Evolutionary conservation across 2,888 invertebrate genomes (phyloP).

Genomic region (Apamea monoglypha): DNA sequence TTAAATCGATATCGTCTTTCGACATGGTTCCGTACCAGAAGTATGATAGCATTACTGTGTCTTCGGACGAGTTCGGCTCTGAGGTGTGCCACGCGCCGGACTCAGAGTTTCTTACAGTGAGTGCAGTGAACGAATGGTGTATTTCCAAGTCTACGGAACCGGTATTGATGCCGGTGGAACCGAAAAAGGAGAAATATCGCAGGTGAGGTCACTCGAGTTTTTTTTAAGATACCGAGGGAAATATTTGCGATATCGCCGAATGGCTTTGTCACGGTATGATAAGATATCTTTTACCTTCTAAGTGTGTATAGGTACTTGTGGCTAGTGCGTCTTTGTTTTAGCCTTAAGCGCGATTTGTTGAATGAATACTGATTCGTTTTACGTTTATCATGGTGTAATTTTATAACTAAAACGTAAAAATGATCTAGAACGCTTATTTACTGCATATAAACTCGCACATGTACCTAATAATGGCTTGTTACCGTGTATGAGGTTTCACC

Average conservation of each 20-base stretch:
- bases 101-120: slow-evolving; percentile 87
- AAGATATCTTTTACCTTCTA: slow-evolving; percentile 80
- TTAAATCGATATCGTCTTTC: slow-evolving; percentile 88
- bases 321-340: slow-evolving; percentile 78
- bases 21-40: slow-evolving; percentile 89
- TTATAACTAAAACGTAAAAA: slow-evolving; percentile 30
- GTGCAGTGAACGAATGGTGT: slow-evolving; percentile 90
- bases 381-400: slow-evolving; percentile 11
- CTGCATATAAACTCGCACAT: slow-evolving; percentile 69
- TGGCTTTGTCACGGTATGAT: slow-evolving; percentile 81
- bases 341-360: slow-evolving; percentile 25
- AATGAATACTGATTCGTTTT: slow-evolving; percentile 28
- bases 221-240: slow-evolving; percentile 74
- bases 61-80: slow-evolving; percentile 88
- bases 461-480: slow-evolving; percentile 65
- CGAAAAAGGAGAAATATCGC: slow-evolving; percentile 89
- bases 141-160: slow-evolving; percentile 85
- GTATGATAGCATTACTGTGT: slow-evolving; percentile 88
- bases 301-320: slow-evolving; percentile 74
- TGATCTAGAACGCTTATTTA: slow-evolving; percentile 70
- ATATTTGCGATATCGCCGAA: slow-evolving; percentile 83
- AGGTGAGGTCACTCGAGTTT: slow-evolving; percentile 85
- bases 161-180: slow-evolving; percentile 85
- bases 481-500: slow-evolving; percentile 82
- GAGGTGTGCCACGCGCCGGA: slow-evolving; percentile 88